phyloP scores from a whole-genome alignment of 2,888 invertebrate genomes.

The Balanococcus diminutus region DNA sequence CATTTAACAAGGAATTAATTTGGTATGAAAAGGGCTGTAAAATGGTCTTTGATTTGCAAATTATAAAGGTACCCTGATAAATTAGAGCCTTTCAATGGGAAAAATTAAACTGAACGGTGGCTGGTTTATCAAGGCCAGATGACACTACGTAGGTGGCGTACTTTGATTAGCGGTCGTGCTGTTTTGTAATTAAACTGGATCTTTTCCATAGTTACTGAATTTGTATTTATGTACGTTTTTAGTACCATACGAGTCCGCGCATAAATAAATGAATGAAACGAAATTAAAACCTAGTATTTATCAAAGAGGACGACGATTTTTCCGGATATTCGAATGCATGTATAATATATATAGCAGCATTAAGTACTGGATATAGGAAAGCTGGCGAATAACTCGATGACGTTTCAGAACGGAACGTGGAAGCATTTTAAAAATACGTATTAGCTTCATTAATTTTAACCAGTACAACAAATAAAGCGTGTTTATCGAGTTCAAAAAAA shows the following conservation, averaged over 20 bases:
- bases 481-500: not conserved
- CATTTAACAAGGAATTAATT: constrained; percentile 9
- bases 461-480: not conserved
- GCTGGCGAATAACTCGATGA: no score
- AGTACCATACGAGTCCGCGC: no score
- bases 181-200: constrained; percentile 9
- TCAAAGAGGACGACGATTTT: not conserved
- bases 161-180: constrained; percentile 3
- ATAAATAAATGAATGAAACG: not conserved
- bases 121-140: not conserved
- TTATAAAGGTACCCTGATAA: constrained; percentile 20
- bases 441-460: constrained; percentile 22
- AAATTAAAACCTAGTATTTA: not conserved
- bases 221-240: not conserved
- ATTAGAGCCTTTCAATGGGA: constrained; percentile 6
- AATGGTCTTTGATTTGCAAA: constrained; percentile 28
- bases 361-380: not conserved
- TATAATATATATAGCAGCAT: no score
- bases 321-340: not conserved
- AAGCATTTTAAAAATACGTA: not conserved
- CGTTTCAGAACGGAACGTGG: not conserved
- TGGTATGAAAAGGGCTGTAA: constrained; percentile 4
- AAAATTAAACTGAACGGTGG: constrained; percentile 4
- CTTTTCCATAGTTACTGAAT: not conserved
- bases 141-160: constrained; percentile 12